These are phyloP conservation scores for Aromia moschata DNA, from an alignment of 2,888 invertebrate species.

Conservation along the genomic window DNA sequence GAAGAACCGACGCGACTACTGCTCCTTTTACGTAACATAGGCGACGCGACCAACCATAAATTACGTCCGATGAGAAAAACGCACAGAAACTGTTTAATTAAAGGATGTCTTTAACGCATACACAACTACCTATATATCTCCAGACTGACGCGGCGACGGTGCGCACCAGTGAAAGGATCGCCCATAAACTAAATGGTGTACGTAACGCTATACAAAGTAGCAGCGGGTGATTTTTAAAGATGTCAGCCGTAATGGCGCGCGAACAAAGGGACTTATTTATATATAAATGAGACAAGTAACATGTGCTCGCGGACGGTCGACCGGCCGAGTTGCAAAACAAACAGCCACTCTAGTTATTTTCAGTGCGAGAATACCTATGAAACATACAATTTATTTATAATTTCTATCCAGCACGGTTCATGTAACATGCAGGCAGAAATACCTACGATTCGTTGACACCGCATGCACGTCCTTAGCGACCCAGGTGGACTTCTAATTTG, in stretches of 20 bases:
- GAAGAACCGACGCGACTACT: too few relatives aligned
- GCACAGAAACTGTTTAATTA: neutral
- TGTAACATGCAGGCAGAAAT: too few relatives aligned
- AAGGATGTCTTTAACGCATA: neutral
- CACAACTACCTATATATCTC: neutral
- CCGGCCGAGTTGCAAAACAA: constrained; percentile 39
- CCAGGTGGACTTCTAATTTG: too few relatives aligned
- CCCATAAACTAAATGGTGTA: neutral
- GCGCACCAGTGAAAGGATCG: neutral
- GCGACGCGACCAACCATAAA: neutral
- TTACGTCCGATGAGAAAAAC: neutral
- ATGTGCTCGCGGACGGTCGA: constrained; percentile 39
- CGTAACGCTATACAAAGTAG: constrained; percentile 26
- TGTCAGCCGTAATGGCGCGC: constrained; percentile 33
- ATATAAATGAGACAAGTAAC: constrained; percentile 47
- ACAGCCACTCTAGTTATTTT: constrained; percentile 44
- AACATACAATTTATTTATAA: constrained; percentile 41
- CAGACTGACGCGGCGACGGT: too few relatives aligned
- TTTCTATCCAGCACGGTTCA: constrained; percentile 4
- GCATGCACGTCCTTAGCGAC: too few relatives aligned
- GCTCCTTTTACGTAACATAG: neutral
- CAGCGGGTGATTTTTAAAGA: too few relatives aligned
- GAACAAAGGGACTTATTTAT: constrained; percentile 50
- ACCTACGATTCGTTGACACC: too few relatives aligned
- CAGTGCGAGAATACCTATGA: constrained; percentile 42